A percentile compares a stretch with the other conserved stretches of the same genome.
Evolutionary conservation across 2,888 invertebrate genomes (phyloP).

Genomic region (Gymnosoma rotundatum): DNA sequence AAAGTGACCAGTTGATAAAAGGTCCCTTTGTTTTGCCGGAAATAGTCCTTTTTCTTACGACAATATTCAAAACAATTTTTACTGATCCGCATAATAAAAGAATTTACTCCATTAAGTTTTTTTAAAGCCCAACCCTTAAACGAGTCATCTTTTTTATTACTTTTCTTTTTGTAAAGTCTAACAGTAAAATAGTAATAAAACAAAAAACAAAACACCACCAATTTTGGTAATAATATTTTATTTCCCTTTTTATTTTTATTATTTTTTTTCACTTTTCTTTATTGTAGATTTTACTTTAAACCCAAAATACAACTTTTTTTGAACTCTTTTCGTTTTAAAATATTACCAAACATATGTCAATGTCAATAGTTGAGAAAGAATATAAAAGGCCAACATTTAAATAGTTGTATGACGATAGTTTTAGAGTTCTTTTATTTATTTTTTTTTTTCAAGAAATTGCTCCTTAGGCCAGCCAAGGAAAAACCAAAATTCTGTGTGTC

Average conservation of each 20-base stretch:
- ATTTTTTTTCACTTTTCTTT: not conserved
- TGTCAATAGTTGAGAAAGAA: constrained; percentile 57
- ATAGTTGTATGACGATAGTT: constrained; percentile 51
- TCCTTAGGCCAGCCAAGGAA: constrained; percentile 33
- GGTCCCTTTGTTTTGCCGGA: too few relatives aligned
- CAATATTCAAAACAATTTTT: too few relatives aligned
- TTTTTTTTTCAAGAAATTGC: not conserved
- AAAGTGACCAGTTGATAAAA: too few relatives aligned
- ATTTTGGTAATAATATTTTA: constrained; percentile 34
- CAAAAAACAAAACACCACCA: constrained; percentile 19
- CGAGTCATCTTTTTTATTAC: not conserved
- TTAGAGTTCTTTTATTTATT: not conserved
- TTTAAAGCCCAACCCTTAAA: not conserved
- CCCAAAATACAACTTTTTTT: constrained; percentile 7
- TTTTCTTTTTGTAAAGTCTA: constrained; percentile 2
- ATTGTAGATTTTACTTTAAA: constrained; percentile 18
- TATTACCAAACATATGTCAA: constrained; percentile 67
- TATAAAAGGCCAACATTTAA: constrained; percentile 45
- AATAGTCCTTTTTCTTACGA: too few relatives aligned
- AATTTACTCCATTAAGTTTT: not conserved
- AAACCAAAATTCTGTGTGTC: constrained; percentile 27
- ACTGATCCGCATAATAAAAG: too few relatives aligned
- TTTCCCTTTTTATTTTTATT: too few relatives aligned
- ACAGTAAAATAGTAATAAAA: constrained; percentile 4
- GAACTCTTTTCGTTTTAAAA: constrained; percentile 20